Conservation (phyloP, 2,113 vertebrate genomes). For the Halichoerus grypus region DNA sequence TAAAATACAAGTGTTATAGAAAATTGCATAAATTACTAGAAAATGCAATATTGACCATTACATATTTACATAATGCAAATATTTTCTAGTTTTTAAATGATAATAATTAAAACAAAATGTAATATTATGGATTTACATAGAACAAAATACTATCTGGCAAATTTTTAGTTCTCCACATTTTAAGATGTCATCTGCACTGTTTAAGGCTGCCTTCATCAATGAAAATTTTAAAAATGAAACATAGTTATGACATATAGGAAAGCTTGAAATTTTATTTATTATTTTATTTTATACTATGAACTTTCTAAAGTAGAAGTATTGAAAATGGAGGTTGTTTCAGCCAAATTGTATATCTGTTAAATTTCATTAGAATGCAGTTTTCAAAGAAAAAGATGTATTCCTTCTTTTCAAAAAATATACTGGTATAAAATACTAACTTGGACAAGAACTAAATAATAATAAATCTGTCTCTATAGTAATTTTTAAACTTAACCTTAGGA, state of each 20-base stretch:
- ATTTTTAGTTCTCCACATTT: background rate
- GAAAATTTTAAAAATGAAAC: background rate
- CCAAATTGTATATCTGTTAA: background rate
- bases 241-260: background rate
- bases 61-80: background rate
- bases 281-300: background rate
- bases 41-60: background rate
- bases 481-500: background rate
- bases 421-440: background rate
- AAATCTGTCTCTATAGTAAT: background rate
- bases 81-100: background rate
- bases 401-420: background rate
- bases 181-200: background rate
- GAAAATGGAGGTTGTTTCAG: background rate
- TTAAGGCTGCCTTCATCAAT: background rate
- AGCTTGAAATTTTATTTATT: background rate
- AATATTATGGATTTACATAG: background rate
- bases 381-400: background rate
- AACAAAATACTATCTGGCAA: background rate
- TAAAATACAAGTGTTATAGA: background rate
- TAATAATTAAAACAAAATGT: background rate
- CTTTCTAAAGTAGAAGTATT: background rate
- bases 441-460: background rate
- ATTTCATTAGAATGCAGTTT: background rate
- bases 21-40: background rate